phyloP scores from a whole-genome alignment of 2,888 invertebrate species.

The Drosophila nr. fundita region DNA sequence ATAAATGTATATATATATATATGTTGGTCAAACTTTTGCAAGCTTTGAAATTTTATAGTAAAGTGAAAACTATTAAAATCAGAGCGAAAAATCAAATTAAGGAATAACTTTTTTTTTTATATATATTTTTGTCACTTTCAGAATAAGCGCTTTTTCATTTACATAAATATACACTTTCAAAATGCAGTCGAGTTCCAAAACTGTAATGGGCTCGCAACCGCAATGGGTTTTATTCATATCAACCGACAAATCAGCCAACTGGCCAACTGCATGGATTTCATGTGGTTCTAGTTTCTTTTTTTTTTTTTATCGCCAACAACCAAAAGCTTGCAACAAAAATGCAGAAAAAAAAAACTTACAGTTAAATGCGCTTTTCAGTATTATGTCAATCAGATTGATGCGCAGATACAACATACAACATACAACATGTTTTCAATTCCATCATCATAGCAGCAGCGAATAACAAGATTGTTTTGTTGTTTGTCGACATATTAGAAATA shows the following conservation, averaged over 20 bases:
- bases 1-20: background rate
- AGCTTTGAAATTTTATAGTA: background rate
- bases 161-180: background rate
- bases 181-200: background rate
- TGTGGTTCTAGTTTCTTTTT: slow-evolving; percentile 7
- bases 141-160: background rate
- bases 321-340: slow-evolving; percentile 5
- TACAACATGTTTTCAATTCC: background rate
- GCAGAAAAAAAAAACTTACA: background rate
- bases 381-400: background rate
- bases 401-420: background rate
- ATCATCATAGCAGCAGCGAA: background rate
- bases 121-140: background rate
- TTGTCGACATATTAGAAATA: background rate
- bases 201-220: slow-evolving; percentile 7
- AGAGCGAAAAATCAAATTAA: background rate
- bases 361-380: background rate
- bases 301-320: slow-evolving; percentile 9
- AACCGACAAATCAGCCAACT: slow-evolving; percentile 30
- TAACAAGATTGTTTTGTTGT: background rate
- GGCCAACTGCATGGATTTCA: slow-evolving; percentile 26
- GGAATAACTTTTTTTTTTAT: background rate
- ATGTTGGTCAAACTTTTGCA: background rate
- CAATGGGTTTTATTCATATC: slow-evolving; percentile 24
- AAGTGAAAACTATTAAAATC: background rate